Percentiles rank a stretch among this genome's conserved stretches.
These are phyloP conservation scores for Penaeus monodon DNA, from an alignment of 2,888 invertebrate species.

Conservation along the genomic window DNA sequence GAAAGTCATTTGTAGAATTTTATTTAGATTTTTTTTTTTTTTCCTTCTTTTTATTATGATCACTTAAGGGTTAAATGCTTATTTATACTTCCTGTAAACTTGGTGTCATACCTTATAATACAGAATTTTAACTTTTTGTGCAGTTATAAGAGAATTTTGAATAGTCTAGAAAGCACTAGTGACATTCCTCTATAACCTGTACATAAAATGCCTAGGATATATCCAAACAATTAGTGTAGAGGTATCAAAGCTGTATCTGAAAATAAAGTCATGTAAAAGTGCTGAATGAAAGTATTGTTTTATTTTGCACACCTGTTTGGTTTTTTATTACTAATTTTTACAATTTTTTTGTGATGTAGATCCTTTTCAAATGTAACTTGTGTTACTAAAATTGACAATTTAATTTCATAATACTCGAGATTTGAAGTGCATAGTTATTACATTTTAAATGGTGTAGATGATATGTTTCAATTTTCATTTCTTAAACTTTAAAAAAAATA, in stretches of 20 bases:
- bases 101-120: conserved; percentile 8
- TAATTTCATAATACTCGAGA: too few relatives aligned
- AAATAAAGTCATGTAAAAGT: conserved; percentile 33
- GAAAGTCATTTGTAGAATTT: too few relatives aligned
- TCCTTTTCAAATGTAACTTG: too few relatives aligned
- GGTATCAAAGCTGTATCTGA: conserved; percentile 46
- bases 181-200: conserved; percentile 52
- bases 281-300: conserved; percentile 3
- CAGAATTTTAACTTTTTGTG: conserved; percentile 13
- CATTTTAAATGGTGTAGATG: background rate
- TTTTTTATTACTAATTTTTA: too few relatives aligned
- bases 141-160: conserved; percentile 28
- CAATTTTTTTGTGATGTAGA: too few relatives aligned
- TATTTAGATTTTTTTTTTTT: background rate
- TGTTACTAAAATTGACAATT: too few relatives aligned
- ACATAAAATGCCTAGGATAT: conserved; percentile 39
- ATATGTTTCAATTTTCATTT: background rate
- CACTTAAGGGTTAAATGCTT: conserved; percentile 10
- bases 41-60: conserved; percentile 22
- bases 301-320: background rate
- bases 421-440: background rate
- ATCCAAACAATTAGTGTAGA: conserved; percentile 30
- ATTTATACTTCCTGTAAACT: conserved; percentile 27
- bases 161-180: conserved; percentile 39
- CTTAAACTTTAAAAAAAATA: too few relatives aligned